These are phyloP conservation scores for Syngnathus rostellatus DNA, from an alignment of 2,797 vertebrate species.

Conservation along the genomic window DNA sequence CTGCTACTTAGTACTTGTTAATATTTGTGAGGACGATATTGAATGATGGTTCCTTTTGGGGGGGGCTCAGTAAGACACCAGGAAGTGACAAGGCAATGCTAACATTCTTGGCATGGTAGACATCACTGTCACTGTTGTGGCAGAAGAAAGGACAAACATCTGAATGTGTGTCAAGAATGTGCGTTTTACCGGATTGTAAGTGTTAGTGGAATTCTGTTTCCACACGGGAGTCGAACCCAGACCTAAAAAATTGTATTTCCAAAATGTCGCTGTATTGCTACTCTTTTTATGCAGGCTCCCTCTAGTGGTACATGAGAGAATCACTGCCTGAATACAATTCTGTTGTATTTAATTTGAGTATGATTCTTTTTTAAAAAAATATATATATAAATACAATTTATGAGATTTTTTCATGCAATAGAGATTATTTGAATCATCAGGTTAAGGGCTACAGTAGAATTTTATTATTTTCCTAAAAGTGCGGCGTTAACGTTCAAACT, in stretches of 20 bases:
- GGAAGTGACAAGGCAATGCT: conserved; percentile 43
- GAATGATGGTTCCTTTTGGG: conserved; percentile 5
- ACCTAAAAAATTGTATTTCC: neutral
- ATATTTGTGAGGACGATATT: conserved; percentile 5
- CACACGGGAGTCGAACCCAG: neutral
- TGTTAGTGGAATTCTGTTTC: neutral
- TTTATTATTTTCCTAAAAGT: neutral
- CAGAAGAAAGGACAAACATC: neutral
- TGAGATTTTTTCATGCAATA: too few species aligned
- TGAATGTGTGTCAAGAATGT: too few species aligned
- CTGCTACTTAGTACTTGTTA: conserved; percentile 7
- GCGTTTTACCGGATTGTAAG: neutral
- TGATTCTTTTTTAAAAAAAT: neutral
- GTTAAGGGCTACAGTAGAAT: neutral
- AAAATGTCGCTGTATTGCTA: too few species aligned
- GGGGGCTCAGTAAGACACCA: conserved; percentile 20
- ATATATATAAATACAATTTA: too few species aligned
- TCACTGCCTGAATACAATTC: neutral
- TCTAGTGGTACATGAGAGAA: neutral
- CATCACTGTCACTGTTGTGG: conserved; percentile 13
- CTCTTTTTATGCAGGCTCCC: too few species aligned
- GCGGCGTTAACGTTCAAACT: neutral
- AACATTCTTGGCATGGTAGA: conserved; percentile 31
- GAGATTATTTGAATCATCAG: too few species aligned
- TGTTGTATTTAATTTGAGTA: neutral